Conservation (phyloP, 2,797 vertebrate species). For the Lithobates sylvaticus region DNA sequence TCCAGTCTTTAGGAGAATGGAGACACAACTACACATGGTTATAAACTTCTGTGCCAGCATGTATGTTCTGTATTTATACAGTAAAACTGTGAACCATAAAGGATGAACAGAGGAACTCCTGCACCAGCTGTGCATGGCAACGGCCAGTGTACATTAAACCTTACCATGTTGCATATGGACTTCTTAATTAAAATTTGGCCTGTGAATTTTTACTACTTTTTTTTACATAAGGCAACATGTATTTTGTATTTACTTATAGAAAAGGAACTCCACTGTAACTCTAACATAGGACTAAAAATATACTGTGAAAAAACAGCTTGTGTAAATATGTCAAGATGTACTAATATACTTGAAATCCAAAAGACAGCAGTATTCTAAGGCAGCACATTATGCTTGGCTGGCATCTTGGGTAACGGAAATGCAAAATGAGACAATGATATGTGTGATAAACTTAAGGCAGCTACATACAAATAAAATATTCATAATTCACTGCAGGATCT, state of each 20-base stretch:
- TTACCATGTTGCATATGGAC: too few relatives aligned
- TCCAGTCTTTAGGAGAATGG: too few relatives aligned
- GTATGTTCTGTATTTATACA: too few relatives aligned
- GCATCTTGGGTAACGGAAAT: neutral
- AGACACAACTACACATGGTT: too few relatives aligned
- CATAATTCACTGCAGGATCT: conserved; percentile 68
- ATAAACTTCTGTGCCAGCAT: too few relatives aligned
- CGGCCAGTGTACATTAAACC: too few relatives aligned
- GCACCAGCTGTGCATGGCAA: too few relatives aligned
- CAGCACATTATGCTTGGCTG: neutral
- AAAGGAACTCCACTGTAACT: neutral
- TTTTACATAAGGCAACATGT: neutral
- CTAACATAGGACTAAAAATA: neutral
- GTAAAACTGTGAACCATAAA: too few relatives aligned
- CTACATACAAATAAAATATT: neutral
- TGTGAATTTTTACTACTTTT: neutral
- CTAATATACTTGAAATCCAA: neutral
- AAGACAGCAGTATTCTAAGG: conserved; percentile 18
- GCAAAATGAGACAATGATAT: neutral
- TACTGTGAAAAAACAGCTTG: neutral
- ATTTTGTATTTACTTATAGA: neutral
- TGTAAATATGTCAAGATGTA: conserved; percentile 50
- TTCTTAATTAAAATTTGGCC: too few relatives aligned
- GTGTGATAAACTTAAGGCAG: neutral
- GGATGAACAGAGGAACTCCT: too few relatives aligned